Percentiles rank a stretch among this genome's conserved stretches.
Conservation (phyloP, 2,888 invertebrate species). For the Pteria penguin region DNA sequence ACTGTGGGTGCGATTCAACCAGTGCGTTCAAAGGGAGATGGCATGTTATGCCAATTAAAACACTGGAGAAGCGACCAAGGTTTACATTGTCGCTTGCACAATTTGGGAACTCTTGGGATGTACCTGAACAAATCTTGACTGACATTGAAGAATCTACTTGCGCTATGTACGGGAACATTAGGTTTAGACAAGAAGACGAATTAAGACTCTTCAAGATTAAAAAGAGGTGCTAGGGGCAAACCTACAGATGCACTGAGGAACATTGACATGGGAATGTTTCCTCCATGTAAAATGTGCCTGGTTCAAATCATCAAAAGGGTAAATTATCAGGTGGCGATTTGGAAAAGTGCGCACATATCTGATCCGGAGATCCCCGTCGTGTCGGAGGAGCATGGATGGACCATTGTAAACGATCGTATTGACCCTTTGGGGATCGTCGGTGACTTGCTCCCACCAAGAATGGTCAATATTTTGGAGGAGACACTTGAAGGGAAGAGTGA, state of each 20-base stretch:
- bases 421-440: neutral
- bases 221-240: conserved; percentile 11
- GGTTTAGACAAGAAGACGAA: conserved; percentile 15
- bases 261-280: conserved; percentile 29
- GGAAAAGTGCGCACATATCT: neutral
- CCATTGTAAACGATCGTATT: neutral
- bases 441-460: neutral
- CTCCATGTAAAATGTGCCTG: conserved; percentile 22
- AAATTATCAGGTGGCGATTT: neutral
- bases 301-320: neutral
- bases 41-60: conserved; percentile 25
- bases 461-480: neutral
- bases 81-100: conserved; percentile 5
- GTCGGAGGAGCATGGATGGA: neutral
- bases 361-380: neutral
- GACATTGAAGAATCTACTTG: conserved; percentile 35
- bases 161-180: conserved; percentile 25
- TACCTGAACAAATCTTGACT: conserved; percentile 5
- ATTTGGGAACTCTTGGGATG: conserved; percentile 29
- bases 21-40: conserved; percentile 41
- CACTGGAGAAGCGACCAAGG: conserved; percentile 3
- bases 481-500: too few species aligned
- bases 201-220: neutral
- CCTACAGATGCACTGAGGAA: conserved; percentile 8
- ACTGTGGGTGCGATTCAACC: conserved; percentile 33